Evolutionary conservation across 1,140 invertebrate genomes (phyloP), one percentile per base, ranked within the genome.

Genomic region (Adoxophyes honmai): DNA sequence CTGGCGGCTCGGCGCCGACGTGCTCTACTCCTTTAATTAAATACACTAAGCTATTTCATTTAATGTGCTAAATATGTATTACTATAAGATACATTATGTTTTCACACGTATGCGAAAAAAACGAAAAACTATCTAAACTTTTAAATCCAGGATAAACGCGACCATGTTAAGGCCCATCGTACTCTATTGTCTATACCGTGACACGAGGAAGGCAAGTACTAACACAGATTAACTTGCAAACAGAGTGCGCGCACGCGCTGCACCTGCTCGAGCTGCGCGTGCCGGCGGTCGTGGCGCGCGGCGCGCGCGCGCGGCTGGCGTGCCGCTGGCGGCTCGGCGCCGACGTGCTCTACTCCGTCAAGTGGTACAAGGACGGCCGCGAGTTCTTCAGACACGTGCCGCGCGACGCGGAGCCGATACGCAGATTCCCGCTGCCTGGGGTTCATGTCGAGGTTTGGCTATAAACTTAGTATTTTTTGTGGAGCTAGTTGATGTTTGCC

Each of bases 301-400:
- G 92, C 16, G 88, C 90, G 62, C 86, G 86, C 57, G 90, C 91
- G 18, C 79, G 77, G 52, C 81, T 94, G 61, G 90, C 92, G 75
- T 94, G 93, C 76, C 86, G 90, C 62, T 94, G 92, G 77, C 89
- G 93, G 74, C 84, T 94, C 74, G 92, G 93, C 73, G 90, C 86
- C 0, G 93, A 93, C 60, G 80, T 87, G 14, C 89, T 94, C 37
- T 94, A 94, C 75, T 93, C 93, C 21, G 92, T 94, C 69, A 94
- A 94, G 86, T 94, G 93, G 93, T 94, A 94, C 88, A 93, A 93
- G 80, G 92, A 93, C 66, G 91, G 91, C 59, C 90, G 92, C 70
- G 93, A 94, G 77, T 94, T 94, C 86, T 94, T 93, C 83, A 90
- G 93, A 73, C 94, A 91, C 86, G 91, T 93, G 55, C 93, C 93